Percentiles rank a stretch among this genome's conserved stretches.
Conservation (phyloP, 2,113 vertebrate species). For the Scopus umbretta region DNA sequence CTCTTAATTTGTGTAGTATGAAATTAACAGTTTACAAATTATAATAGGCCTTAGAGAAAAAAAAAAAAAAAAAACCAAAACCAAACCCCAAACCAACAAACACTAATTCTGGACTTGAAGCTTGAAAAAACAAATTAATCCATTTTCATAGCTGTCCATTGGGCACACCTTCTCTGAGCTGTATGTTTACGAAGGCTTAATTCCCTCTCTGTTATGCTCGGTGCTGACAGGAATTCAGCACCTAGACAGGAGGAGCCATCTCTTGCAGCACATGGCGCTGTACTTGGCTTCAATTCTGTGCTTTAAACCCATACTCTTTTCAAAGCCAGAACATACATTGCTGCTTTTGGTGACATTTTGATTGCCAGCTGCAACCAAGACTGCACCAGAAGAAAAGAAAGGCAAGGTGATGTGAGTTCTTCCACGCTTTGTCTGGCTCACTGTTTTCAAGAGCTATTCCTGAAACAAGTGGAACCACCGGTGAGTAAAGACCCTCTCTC, state of each 20-base stretch:
- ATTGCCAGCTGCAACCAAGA: background rate
- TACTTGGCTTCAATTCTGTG: background rate
- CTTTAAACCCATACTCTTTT: background rate
- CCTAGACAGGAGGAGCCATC: background rate
- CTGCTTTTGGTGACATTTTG: background rate
- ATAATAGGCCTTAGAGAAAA: background rate
- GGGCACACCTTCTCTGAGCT: background rate
- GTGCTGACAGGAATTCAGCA: rapidly evolving
- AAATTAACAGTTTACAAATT: conserved; percentile 5
- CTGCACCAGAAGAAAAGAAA: background rate
- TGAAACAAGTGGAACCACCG: background rate
- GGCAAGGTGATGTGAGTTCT: background rate
- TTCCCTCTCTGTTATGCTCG: background rate
- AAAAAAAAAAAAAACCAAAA: background rate
- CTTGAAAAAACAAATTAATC: background rate
- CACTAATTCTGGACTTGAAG: background rate
- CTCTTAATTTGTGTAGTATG: background rate
- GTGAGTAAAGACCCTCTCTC: background rate
- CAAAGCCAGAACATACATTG: background rate
- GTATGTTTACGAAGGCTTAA: background rate
- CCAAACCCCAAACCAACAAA: too few species aligned
- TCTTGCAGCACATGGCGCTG: background rate
- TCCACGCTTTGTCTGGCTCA: background rate
- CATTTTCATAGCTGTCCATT: background rate
- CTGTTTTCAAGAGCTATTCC: background rate